phyloP scores from a whole-genome alignment of 2,888 invertebrate genomes.

The Drosophila merina region DNA sequence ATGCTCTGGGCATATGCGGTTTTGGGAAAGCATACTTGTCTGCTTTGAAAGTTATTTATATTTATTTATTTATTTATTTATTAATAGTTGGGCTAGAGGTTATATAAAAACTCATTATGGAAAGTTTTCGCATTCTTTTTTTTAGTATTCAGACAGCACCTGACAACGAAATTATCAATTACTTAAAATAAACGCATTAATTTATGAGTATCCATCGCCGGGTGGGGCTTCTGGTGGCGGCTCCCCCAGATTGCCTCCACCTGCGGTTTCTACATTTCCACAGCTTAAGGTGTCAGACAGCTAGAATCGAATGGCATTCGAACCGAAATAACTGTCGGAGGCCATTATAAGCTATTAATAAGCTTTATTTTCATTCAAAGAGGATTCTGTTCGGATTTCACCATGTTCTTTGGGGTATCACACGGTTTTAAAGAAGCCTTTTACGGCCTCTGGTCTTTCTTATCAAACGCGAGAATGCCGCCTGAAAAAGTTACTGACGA shows the following conservation, averaged over 20 bases:
- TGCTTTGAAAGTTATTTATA: not conserved
- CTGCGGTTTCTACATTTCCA: not conserved
- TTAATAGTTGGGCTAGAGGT: not conserved
- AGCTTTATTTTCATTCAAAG: conserved; percentile 36
- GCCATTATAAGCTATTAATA: conserved; percentile 18
- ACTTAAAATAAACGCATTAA: conserved; percentile 39
- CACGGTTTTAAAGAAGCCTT: conserved; percentile 13
- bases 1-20: not conserved
- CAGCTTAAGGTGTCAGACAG: conserved; percentile 26
- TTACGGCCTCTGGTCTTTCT: conserved; percentile 7
- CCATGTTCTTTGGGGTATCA: conserved; percentile 45
- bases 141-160: conserved; percentile 5
- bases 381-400: conserved; percentile 10
- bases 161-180: conserved; percentile 42
- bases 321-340: conserved; percentile 9
- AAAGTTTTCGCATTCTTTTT: conserved; percentile 8
- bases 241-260: not conserved
- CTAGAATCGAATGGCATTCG: conserved; percentile 13
- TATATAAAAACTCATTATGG: not conserved
- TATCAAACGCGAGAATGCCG: conserved; percentile 26
- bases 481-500: conserved; percentile 5
- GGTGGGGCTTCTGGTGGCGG: conserved; percentile 8
- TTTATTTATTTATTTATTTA: conserved; percentile 2
- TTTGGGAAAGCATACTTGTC: not conserved
- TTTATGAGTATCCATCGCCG: conserved; percentile 26